Conservation (phyloP, 2,113 vertebrate species). For the Probosciger aterrimus region DNA sequence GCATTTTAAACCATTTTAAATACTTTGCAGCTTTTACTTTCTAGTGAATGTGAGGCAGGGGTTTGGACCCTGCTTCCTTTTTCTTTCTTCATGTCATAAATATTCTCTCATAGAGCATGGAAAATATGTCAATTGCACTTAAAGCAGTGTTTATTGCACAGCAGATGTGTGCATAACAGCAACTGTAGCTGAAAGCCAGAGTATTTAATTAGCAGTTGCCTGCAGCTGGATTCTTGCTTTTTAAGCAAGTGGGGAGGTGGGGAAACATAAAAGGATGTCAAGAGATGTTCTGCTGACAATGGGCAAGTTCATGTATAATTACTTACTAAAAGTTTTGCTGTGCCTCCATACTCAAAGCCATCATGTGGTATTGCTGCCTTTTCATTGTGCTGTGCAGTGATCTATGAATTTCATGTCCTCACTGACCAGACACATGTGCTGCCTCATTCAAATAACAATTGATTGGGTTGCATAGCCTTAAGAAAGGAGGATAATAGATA, state of each 20-base stretch:
- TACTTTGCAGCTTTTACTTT: not conserved
- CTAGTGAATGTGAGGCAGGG: not conserved
- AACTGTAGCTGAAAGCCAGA: slow-evolving; percentile 19
- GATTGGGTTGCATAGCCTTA: not conserved
- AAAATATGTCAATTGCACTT: slow-evolving; percentile 17
- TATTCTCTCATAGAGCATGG: slow-evolving; percentile 16
- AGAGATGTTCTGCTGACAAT: not conserved
- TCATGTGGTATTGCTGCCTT: not conserved
- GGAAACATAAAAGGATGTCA: not conserved
- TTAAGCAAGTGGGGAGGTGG: not conserved
- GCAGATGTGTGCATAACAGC: slow-evolving; percentile 15
- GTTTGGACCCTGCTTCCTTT: not conserved
- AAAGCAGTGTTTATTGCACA: slow-evolving; percentile 16
- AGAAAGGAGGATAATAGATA: not conserved
- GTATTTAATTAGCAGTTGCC: slow-evolving; percentile 49
- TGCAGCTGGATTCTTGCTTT: slow-evolving; percentile 59
- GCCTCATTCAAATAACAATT: not conserved
- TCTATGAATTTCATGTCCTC: rapidly evolving
- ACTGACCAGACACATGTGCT: not conserved
- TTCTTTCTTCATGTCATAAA: slow-evolving; percentile 9
- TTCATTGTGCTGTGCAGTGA: not conserved
- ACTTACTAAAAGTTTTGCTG: not conserved
- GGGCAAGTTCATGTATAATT: slow-evolving; percentile 10
- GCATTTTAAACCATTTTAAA: not conserved
- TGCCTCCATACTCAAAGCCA: rapidly evolving